Evolutionary conservation across 2,888 invertebrate species (phyloP).

Genomic region (Leuctra nigra): DNA sequence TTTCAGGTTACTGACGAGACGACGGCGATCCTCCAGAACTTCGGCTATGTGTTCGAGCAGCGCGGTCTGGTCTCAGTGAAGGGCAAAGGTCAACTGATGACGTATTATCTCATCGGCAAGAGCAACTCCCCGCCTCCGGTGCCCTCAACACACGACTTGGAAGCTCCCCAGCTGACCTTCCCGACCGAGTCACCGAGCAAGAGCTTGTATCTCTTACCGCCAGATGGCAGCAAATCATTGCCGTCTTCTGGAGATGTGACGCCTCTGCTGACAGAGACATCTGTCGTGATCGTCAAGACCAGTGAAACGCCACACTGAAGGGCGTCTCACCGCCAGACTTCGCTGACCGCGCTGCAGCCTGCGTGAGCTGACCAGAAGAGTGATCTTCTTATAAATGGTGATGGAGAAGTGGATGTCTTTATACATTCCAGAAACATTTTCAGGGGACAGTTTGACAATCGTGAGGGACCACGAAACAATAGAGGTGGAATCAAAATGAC

Average conservation of each 20-base stretch:
- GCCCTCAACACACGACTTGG: conserved; percentile 21
- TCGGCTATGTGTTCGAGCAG: conserved; percentile 90
- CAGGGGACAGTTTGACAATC: conserved; percentile 21
- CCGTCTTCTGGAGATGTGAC: conserved; percentile 15
- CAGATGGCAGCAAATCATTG: conserved; percentile 7
- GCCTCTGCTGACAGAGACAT: conserved; percentile 3
- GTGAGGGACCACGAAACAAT: conserved; percentile 20
- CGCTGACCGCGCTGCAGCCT: too few relatives aligned
- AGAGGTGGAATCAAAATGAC: too few relatives aligned
- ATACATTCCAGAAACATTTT: too few relatives aligned
- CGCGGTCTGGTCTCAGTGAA: conserved; percentile 93
- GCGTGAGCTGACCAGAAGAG: too few relatives aligned
- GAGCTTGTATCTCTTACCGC: neutral
- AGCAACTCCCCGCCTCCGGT: conserved; percentile 34
- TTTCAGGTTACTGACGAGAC: conserved; percentile 91
- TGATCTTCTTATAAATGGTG: too few relatives aligned
- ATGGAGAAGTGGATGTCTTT: too few relatives aligned
- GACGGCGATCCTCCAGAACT: conserved; percentile 76
- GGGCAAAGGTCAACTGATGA: conserved; percentile 94
- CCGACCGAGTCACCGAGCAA: conserved; percentile 6
- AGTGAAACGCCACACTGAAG: neutral
- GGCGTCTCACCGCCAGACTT: too few relatives aligned
- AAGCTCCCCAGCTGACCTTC: neutral
- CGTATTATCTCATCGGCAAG: conserved; percentile 72
- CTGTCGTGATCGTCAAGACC: conserved; percentile 6